A percentile compares a stretch with the other conserved stretches of the same genome.
Conservation (phyloP, 2,888 invertebrate species). For the Xylocampa areola region DNA sequence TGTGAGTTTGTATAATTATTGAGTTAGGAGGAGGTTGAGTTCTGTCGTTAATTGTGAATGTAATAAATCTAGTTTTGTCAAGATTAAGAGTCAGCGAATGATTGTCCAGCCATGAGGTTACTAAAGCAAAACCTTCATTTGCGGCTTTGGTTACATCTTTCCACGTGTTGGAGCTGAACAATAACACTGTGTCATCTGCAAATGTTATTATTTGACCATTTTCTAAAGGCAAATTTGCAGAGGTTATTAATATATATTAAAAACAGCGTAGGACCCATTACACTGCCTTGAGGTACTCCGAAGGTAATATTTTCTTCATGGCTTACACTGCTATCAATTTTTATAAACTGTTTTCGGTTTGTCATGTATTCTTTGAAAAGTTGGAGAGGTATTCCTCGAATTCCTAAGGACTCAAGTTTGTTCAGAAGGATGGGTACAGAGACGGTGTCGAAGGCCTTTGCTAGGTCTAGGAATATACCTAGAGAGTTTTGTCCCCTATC, state of each 20-base stretch:
- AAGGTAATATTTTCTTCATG: neutral
- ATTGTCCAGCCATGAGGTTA: neutral
- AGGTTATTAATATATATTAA: neutral
- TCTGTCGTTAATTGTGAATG: neutral
- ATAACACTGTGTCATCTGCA: neutral
- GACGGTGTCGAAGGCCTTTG: no score
- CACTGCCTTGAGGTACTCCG: conserved; percentile 1
- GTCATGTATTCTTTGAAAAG: neutral
- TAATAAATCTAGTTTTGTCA: neutral
- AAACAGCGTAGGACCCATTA: neutral
- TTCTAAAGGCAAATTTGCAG: no score
- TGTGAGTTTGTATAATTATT: neutral
- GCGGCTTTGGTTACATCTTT: no score
- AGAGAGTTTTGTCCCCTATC: neutral
- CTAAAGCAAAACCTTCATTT: no score
- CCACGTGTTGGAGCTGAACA: no score
- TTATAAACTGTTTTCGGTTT: neutral
- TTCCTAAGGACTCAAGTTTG: neutral
- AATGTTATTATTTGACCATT: neutral
- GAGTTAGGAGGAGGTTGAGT: neutral
- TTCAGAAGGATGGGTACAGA: no score
- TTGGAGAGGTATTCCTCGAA: conserved; percentile 1
- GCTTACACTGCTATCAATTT: neutral
- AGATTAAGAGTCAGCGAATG: neutral
- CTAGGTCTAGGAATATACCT: no score